Evolutionary conservation across 1,140 invertebrate species (phyloP).

Genomic region (Glossosoma conforme): DNA sequence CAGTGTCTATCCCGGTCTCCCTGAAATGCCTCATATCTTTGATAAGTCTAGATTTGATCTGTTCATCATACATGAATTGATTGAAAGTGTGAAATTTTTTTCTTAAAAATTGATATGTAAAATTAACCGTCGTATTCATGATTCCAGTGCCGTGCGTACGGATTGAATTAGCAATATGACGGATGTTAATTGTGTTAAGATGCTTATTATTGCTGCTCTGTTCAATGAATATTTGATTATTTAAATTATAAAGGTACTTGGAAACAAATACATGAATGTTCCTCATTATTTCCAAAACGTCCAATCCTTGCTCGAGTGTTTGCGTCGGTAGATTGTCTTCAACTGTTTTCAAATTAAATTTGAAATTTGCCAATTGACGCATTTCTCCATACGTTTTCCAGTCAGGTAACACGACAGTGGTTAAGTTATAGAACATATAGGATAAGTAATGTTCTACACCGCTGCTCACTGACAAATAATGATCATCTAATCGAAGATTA

Average conservation of each 20-base stretch:
- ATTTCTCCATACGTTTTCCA: conserved; percentile 97
- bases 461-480: conserved; percentile 45
- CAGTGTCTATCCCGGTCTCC: conserved; percentile 48
- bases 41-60: conserved; percentile 91
- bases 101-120: conserved; percentile 93
- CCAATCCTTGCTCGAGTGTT: conserved; percentile 95
- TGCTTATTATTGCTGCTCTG: conserved; percentile 88
- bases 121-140: conserved; percentile 96
- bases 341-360: conserved; percentile 75
- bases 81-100: conserved; percentile 95
- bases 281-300: conserved; percentile 96
- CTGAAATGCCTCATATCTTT: conserved; percentile 80
- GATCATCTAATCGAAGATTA: conserved; percentile 43
- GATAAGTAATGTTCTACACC: conserved; percentile 90
- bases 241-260: conserved; percentile 93
- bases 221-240: conserved; percentile 96
- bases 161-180: conserved; percentile 95
- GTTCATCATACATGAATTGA: conserved; percentile 97
- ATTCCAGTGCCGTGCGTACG: conserved; percentile 96
- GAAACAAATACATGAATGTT: conserved; percentile 95
- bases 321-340: conserved; percentile 94
- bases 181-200: conserved; percentile 93
- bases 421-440: conserved; percentile 95
- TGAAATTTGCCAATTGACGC: conserved; percentile 84
- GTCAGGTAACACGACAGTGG: conserved; percentile 94